Conservation (phyloP, 1,140 invertebrate species). For the Camponotus floridanus region DNA sequence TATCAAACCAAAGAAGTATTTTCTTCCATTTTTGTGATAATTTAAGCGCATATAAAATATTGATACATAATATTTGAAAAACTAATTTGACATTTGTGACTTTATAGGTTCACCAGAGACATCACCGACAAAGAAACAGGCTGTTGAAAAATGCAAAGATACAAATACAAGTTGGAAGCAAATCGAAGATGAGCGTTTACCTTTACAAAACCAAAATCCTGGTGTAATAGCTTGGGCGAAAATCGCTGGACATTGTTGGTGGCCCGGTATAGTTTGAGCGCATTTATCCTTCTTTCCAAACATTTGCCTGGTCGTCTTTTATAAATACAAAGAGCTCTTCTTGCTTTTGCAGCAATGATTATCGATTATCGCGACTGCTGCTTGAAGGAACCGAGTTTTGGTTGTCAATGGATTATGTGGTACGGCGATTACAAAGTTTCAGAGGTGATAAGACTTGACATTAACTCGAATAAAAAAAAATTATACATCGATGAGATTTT, state of each 20-base stretch:
- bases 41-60: not conserved
- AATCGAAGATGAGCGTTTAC: slow-evolving; percentile 68
- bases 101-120: slow-evolving; percentile 25
- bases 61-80: not conserved
- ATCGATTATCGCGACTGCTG: slow-evolving; percentile 81
- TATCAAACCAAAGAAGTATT: slow-evolving; percentile 60
- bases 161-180: slow-evolving; percentile 27
- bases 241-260: slow-evolving; percentile 81
- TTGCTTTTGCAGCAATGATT: slow-evolving; percentile 79
- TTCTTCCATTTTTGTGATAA: not conserved
- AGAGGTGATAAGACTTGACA: slow-evolving; percentile 70
- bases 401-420: slow-evolving; percentile 84
- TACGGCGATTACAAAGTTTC: slow-evolving; percentile 82
- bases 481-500: not conserved
- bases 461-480: slow-evolving; percentile 7
- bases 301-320: not conserved
- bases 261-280: slow-evolving; percentile 78
- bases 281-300: slow-evolving; percentile 21
- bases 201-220: slow-evolving; percentile 78
- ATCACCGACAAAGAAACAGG: slow-evolving; percentile 46
- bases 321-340: slow-evolving; percentile 1
- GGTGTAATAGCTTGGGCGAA: slow-evolving; percentile 82
- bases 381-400: slow-evolving; percentile 80
- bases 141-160: slow-evolving; percentile 62
- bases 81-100: not conserved